Percentiles rank a stretch among this genome's conserved stretches.
Evolutionary conservation across 2,888 invertebrate genomes (phyloP).

Genomic region (Drosophila pullipes): DNA sequence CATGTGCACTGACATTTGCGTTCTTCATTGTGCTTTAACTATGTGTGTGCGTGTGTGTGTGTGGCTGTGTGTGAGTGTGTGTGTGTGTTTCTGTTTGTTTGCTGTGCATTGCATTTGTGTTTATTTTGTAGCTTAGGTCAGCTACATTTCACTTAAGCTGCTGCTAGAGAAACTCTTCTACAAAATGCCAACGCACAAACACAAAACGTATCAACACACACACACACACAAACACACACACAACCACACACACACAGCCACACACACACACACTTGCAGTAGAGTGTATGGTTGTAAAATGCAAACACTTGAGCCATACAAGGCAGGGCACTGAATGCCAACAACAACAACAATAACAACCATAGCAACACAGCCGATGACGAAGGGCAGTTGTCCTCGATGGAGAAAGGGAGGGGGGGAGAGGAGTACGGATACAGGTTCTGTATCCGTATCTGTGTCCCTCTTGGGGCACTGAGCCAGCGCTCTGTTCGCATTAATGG

Average conservation of each 20-base stretch:
- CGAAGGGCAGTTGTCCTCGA: neutral
- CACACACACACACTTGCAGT: constrained; percentile 10
- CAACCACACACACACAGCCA: constrained; percentile 1
- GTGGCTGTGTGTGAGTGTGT: neutral
- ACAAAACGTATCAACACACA: constrained; percentile 34
- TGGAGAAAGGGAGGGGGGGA: neutral
- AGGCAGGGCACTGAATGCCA: constrained; percentile 55
- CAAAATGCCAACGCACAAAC: constrained; percentile 66
- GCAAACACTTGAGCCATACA: constrained; percentile 77
- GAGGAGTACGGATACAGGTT: neutral
- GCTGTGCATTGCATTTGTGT: constrained; percentile 61
- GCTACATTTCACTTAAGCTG: constrained; percentile 83
- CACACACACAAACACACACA: constrained; percentile 21
- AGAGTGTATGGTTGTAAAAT: constrained; percentile 72
- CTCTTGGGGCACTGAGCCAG: neutral
- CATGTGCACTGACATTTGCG: constrained; percentile 56
- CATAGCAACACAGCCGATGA: constrained; percentile 17
- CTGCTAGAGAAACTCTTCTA: constrained; percentile 54
- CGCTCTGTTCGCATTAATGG: constrained; percentile 38
- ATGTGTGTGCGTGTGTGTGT: constrained; percentile 9
- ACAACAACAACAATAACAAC: neutral
- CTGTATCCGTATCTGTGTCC: neutral
- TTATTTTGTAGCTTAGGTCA: constrained; percentile 83
- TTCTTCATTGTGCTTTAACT: constrained; percentile 50
- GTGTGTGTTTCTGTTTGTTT: constrained; percentile 28